phyloP scores from a whole-genome alignment of 2,888 invertebrate species.

The Molanna angustata region DNA sequence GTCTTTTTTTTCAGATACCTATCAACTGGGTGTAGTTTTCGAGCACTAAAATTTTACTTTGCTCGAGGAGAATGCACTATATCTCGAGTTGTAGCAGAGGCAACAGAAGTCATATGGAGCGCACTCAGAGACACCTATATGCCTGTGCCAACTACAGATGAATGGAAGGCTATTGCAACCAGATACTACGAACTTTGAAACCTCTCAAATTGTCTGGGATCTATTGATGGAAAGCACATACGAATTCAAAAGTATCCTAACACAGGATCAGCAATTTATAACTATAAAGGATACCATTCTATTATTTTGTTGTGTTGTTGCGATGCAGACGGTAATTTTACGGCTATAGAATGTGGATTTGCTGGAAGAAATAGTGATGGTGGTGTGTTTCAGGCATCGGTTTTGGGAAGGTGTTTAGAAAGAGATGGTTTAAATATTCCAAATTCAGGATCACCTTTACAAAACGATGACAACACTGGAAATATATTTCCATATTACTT shows the following conservation, averaged over 20 bases:
- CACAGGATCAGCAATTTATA: conserved; percentile 34
- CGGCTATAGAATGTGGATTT: conserved; percentile 36
- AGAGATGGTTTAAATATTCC: conserved; percentile 4
- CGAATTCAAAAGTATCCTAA: conserved; percentile 35
- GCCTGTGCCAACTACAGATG: conserved; percentile 29
- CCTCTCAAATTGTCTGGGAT: conserved; percentile 35
- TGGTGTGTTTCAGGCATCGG: conserved; percentile 34
- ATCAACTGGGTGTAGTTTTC: conserved; percentile 33
- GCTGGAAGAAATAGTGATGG: conserved; percentile 38
- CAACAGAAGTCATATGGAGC: conserved; percentile 33
- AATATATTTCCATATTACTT: conserved; percentile 18
- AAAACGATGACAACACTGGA: background rate
- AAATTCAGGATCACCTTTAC: background rate
- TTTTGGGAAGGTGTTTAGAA: conserved; percentile 12
- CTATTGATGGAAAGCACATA: conserved; percentile 36
- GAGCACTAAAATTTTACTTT: conserved; percentile 28
- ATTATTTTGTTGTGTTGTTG: conserved; percentile 36
- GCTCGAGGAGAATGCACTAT: conserved; percentile 33
- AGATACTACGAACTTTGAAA: conserved; percentile 36
- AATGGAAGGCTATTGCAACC: conserved; percentile 34
- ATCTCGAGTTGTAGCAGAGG: conserved; percentile 32
- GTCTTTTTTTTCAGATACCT: conserved; percentile 32
- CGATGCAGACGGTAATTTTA: conserved; percentile 37
- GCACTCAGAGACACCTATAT: conserved; percentile 30
- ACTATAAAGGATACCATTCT: conserved; percentile 37